These are phyloP conservation scores for Podabrus alpinus DNA, from an alignment of 2,888 invertebrate species.

Conservation along the genomic window DNA sequence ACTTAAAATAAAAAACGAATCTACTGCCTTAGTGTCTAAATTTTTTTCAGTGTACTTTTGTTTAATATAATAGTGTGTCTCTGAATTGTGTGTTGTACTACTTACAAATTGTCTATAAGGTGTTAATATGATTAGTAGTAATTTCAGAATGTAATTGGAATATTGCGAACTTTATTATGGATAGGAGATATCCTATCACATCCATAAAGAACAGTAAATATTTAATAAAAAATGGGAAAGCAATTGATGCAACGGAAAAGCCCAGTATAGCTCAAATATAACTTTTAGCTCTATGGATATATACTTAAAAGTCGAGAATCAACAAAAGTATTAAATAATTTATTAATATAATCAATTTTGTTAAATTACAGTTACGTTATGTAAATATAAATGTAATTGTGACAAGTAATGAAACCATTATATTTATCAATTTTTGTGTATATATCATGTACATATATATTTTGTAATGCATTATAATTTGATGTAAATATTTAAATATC, in stretches of 20 bases:
- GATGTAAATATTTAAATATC: background rate
- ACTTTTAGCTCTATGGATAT: background rate
- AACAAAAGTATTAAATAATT: background rate
- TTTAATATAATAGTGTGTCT: background rate
- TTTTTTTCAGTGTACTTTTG: background rate
- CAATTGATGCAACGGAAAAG: too few species aligned
- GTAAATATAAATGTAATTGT: background rate
- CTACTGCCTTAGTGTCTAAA: background rate
- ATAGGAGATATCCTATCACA: too few species aligned
- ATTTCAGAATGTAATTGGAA: background rate
- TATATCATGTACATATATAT: background rate
- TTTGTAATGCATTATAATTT: background rate
- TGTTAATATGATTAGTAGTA: background rate
- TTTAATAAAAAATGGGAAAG: too few species aligned
- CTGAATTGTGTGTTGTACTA: background rate
- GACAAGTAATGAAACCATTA: background rate
- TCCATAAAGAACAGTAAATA: background rate
- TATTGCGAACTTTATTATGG: background rate
- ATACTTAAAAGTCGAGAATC: background rate
- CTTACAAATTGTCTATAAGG: background rate
- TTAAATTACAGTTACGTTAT: background rate
- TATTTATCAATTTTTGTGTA: background rate
- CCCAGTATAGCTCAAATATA: background rate
- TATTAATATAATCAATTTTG: background rate
- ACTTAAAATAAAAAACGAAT: background rate